Conservation (phyloP, 2,888 invertebrate genomes). For the Quadriops clusia region DNA sequence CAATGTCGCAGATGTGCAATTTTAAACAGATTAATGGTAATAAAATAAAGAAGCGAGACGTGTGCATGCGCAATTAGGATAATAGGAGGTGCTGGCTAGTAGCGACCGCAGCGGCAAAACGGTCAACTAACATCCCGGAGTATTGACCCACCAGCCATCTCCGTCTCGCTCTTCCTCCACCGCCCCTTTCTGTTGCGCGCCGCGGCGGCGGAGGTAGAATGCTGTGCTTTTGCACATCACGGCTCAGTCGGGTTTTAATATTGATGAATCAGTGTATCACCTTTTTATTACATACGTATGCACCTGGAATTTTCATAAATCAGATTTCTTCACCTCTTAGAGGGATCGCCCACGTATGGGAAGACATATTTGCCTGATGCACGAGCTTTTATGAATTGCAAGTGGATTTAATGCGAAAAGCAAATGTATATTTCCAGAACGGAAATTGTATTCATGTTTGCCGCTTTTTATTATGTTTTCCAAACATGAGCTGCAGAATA, state of each 20-base stretch:
- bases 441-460: no score
- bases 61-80: constrained; percentile 24
- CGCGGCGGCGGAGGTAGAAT: no score
- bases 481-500: no score
- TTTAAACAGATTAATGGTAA: constrained; percentile 20
- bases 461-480: no score
- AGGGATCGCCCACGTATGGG: constrained; percentile 12
- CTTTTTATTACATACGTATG: constrained; percentile 10
- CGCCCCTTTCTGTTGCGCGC: constrained; percentile 24
- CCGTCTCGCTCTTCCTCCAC: constrained; percentile 15
- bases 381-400: no score
- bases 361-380: no score
- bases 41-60: constrained; percentile 16
- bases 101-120: constrained; percentile 23
- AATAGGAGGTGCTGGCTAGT: constrained; percentile 22
- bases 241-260: constrained; percentile 8
- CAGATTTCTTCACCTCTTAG: constrained; percentile 11
- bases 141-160: constrained; percentile 25
- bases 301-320: constrained; percentile 9
- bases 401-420: no score
- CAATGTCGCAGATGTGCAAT: constrained; percentile 24
- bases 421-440: no score
- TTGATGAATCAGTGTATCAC: constrained; percentile 6
- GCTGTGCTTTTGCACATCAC: constrained; percentile 15
- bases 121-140: constrained; percentile 24